These are phyloP conservation scores for Reinhardtius hippoglossoides DNA, from an alignment of 2,113 vertebrate species.

Conservation along the genomic window DNA sequence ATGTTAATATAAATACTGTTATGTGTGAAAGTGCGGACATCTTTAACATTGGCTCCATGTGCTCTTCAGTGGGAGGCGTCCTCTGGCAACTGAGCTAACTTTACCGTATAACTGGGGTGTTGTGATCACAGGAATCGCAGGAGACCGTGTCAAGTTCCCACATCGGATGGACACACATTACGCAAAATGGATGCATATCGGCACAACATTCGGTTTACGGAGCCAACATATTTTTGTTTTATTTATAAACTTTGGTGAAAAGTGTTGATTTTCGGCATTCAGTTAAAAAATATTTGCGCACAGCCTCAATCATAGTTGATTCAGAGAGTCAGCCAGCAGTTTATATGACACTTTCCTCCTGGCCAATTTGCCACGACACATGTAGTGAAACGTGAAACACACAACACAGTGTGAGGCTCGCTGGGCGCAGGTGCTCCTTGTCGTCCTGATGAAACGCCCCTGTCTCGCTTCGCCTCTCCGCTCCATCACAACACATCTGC, in stretches of 20 bases:
- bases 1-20: no score
- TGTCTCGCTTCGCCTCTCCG: slow-evolving; percentile 39
- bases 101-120: background rate
- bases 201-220: no score
- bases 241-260: background rate
- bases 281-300: background rate
- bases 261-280: background rate
- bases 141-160: background rate
- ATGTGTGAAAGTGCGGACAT: no score
- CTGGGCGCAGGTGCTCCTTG: slow-evolving; percentile 51
- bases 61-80: no score
- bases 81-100: background rate
- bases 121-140: no score
- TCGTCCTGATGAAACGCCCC: slow-evolving; percentile 46
- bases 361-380: background rate
- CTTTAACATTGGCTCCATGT: no score
- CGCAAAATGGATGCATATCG: background rate
- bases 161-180: background rate
- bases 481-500: slow-evolving; percentile 40
- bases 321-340: background rate
- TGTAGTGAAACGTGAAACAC: background rate
- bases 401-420: background rate
- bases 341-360: background rate
- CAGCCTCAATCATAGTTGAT: background rate
- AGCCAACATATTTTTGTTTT: background rate